phyloP scores from a whole-genome alignment of 2,113 vertebrate species.

The Chinchilla lanigera region DNA sequence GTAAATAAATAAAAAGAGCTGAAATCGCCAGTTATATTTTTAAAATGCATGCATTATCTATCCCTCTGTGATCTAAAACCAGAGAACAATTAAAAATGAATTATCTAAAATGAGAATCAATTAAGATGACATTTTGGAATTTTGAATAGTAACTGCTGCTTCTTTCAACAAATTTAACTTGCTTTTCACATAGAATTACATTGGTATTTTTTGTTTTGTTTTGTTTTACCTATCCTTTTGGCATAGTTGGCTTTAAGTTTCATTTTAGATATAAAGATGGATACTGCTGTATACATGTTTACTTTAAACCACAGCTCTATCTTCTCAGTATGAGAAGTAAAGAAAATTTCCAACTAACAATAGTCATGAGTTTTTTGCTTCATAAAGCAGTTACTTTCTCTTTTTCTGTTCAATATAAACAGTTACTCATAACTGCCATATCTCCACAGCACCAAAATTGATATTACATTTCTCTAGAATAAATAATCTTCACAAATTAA shows the following conservation, averaged over 20 bases:
- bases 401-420: background rate
- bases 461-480: background rate
- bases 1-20: background rate
- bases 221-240: background rate
- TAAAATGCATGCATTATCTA: background rate
- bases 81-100: background rate
- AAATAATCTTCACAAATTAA: background rate
- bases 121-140: background rate
- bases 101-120: background rate
- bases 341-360: background rate
- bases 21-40: background rate
- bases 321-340: background rate
- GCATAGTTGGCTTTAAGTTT: background rate
- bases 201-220: background rate
- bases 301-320: background rate
- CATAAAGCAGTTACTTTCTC: background rate
- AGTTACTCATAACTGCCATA: background rate
- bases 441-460: background rate
- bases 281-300: background rate
- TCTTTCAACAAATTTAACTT: background rate
- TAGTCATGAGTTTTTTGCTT: background rate
- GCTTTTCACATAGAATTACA: background rate
- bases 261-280: background rate
- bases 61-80: background rate
- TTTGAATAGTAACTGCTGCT: background rate